phyloP scores from a whole-genome alignment of 2,888 invertebrate species.

The Drosophila picticornis region DNA sequence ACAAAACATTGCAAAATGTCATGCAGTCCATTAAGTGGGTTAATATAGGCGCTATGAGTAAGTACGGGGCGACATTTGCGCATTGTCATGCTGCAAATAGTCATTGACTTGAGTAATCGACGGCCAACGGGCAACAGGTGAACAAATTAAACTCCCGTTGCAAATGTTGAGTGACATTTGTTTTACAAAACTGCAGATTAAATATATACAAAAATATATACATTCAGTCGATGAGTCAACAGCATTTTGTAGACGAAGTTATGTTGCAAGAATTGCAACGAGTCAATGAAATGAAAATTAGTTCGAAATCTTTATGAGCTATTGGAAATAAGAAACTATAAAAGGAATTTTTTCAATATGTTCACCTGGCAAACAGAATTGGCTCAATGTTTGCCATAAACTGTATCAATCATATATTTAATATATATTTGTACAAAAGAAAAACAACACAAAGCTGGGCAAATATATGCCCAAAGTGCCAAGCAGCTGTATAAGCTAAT shows the following conservation, averaged over 20 bases:
- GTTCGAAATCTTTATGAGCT: not conserved
- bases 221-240: slow-evolving; percentile 33
- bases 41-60: slow-evolving; percentile 57
- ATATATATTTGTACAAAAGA: not conserved
- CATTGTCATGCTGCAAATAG: slow-evolving; percentile 16
- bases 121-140: not conserved
- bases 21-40: slow-evolving; percentile 44
- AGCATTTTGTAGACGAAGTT: no score
- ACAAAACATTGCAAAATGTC: slow-evolving; percentile 38
- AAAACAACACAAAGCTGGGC: not conserved
- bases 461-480: not conserved
- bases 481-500: not conserved
- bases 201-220: not conserved
- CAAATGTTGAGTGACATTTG: slow-evolving; percentile 12
- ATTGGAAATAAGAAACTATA: not conserved
- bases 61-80: slow-evolving; percentile 18
- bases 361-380: not conserved
- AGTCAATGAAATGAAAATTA: not conserved
- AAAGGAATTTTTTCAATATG: not conserved
- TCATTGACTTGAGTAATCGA: not conserved
- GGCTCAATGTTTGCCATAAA: not conserved
- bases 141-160: not conserved
- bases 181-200: not conserved
- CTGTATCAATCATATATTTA: not conserved
- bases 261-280: not conserved